Conservation (phyloP, 1,140 invertebrate genomes). For the Sitophilus oryzae region DNA sequence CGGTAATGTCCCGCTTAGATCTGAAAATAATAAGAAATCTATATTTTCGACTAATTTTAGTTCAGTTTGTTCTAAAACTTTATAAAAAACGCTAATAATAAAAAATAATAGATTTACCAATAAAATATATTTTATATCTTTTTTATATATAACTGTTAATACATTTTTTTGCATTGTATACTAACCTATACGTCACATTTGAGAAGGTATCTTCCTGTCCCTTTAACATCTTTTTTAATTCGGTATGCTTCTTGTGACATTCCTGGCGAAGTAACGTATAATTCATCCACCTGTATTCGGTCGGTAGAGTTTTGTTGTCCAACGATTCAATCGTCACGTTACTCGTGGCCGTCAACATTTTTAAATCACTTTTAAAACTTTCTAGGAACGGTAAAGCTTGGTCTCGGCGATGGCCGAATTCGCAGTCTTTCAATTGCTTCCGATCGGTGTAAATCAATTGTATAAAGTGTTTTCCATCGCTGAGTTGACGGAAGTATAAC, state of each 20-base stretch:
- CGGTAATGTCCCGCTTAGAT: slow-evolving; percentile 47
- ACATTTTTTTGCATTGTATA: no score
- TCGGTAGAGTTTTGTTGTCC: slow-evolving; percentile 41
- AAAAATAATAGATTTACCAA: no score
- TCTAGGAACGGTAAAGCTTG: slow-evolving; percentile 51
- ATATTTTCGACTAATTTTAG: background rate
- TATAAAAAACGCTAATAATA: no score
- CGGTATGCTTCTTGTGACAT: slow-evolving; percentile 47
- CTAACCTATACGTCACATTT: no score
- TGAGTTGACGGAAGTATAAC: slow-evolving; percentile 58
- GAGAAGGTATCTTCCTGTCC: no score
- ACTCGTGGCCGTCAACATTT: slow-evolving; percentile 44
- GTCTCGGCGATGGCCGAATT: slow-evolving; percentile 52
- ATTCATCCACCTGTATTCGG: slow-evolving; percentile 48
- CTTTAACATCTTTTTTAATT: no score
- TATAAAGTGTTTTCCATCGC: slow-evolving; percentile 58
- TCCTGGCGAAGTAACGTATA: slow-evolving; percentile 48
- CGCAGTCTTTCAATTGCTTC: slow-evolving; percentile 57
- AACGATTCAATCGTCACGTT: slow-evolving; percentile 37
- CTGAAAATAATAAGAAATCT: slow-evolving; percentile 21
- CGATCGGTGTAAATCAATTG: slow-evolving; percentile 60
- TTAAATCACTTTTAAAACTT: slow-evolving; percentile 51
- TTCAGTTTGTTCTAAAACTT: background rate
- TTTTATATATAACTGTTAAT: no score
- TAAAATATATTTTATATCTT: no score